Evolutionary conservation across 2,113 vertebrate species (phyloP).

Genomic region (Polypterus bichir): DNA sequence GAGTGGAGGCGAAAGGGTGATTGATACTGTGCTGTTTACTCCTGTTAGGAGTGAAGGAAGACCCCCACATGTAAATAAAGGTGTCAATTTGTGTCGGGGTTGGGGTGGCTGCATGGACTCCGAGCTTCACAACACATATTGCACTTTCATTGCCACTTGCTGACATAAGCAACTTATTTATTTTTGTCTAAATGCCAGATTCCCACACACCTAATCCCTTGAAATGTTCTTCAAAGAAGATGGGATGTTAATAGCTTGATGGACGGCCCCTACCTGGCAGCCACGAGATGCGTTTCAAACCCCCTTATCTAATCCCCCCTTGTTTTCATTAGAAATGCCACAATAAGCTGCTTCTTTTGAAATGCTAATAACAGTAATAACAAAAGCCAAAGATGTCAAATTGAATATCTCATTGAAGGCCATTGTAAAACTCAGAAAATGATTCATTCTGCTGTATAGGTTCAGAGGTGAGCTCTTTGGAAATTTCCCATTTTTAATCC

Average conservation of each 20-base stretch:
- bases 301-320: constrained; percentile 13
- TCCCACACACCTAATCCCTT: constrained; percentile 8
- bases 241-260: constrained; percentile 10
- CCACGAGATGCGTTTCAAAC: constrained; percentile 7
- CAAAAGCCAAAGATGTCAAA: constrained; percentile 25
- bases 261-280: constrained; percentile 7
- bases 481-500: too few species aligned
- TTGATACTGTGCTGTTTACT: too few species aligned
- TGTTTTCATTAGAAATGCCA: constrained; percentile 13
- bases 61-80: too few species aligned
- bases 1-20: too few species aligned
- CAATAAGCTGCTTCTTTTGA: constrained; percentile 20
- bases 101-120: too few species aligned
- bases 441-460: too few species aligned
- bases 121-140: background rate
- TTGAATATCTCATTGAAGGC: constrained; percentile 13
- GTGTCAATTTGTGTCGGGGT: too few species aligned
- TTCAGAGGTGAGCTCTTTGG: too few species aligned
- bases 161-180: constrained; percentile 5
- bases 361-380: constrained; percentile 23
- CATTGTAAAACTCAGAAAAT: constrained; percentile 6
- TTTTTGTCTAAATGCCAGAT: background rate
- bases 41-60: too few species aligned
- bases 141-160: constrained; percentile 1
- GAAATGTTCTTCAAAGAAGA: constrained; percentile 18